Evolutionary conservation across 2,113 vertebrate species (phyloP).

Genomic region (Phalacrocorax carbo): DNA sequence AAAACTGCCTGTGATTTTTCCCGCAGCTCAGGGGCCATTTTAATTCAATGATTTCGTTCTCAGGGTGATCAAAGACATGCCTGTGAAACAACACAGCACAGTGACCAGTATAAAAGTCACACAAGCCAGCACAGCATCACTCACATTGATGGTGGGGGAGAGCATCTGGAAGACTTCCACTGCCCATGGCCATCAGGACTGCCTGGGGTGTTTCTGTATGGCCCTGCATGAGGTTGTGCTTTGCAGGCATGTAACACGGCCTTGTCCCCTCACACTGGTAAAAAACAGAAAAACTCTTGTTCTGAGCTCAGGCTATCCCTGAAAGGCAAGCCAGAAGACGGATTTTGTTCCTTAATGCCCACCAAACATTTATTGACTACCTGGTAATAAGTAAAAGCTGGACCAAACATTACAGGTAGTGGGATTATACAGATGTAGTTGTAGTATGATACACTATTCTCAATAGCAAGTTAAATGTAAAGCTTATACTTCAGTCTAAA

Average conservation of each 20-base stretch:
- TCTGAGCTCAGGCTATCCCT: background rate
- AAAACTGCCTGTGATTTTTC: background rate
- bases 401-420: background rate
- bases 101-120: background rate
- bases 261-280: background rate
- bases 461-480: background rate
- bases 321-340: background rate
- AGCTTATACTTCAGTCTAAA: background rate
- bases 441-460: background rate
- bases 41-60: background rate
- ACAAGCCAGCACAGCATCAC: rapidly evolving
- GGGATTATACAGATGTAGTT: background rate
- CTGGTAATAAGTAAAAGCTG: background rate
- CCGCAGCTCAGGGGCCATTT: background rate
- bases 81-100: background rate
- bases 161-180: background rate
- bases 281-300: background rate
- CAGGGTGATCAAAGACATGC: background rate
- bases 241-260: background rate
- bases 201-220: background rate
- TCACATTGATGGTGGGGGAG: background rate
- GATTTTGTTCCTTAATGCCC: background rate
- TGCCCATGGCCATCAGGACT: rapidly evolving
- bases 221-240: rapidly evolving
- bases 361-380: background rate